Percentiles rank a stretch among this genome's conserved stretches.
phyloP scores from a whole-genome alignment of 2,113 vertebrate genomes.

The Choloepus hoffmanni region DNA sequence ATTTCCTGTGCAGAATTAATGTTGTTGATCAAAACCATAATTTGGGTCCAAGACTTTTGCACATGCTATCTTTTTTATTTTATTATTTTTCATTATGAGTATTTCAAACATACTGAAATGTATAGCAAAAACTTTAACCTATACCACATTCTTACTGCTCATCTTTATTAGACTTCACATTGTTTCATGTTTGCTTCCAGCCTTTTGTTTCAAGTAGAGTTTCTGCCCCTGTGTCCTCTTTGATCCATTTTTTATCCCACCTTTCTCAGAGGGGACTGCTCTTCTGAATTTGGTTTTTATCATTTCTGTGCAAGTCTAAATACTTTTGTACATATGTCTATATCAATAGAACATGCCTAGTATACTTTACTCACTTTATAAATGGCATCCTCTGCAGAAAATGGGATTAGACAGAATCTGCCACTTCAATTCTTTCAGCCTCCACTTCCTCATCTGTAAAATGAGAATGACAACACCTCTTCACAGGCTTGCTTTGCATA shows the following conservation, averaged over 20 bases:
- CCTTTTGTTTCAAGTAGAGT: not conserved
- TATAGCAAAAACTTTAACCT: not conserved
- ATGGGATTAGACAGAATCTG: not conserved
- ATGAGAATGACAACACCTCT: not conserved
- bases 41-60: not conserved
- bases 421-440: not conserved
- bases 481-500: not conserved
- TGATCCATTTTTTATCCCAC: not conserved
- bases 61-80: slow-evolving; percentile 46
- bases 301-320: not conserved
- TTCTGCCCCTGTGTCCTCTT: not conserved
- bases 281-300: not conserved
- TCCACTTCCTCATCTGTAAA: not conserved
- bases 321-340: not conserved
- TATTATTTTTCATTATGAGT: slow-evolving; percentile 18
- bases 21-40: slow-evolving; percentile 25
- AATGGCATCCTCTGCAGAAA: not conserved
- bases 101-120: slow-evolving; percentile 57
- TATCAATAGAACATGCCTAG: not conserved
- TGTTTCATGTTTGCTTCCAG: not conserved
- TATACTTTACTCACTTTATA: not conserved
- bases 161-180: not conserved
- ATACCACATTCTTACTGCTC: not conserved
- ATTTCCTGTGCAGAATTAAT: not conserved
- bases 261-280: not conserved